phyloP scores from a whole-genome alignment of 1,140 invertebrate genomes.

The Drosophila asahinai region DNA sequence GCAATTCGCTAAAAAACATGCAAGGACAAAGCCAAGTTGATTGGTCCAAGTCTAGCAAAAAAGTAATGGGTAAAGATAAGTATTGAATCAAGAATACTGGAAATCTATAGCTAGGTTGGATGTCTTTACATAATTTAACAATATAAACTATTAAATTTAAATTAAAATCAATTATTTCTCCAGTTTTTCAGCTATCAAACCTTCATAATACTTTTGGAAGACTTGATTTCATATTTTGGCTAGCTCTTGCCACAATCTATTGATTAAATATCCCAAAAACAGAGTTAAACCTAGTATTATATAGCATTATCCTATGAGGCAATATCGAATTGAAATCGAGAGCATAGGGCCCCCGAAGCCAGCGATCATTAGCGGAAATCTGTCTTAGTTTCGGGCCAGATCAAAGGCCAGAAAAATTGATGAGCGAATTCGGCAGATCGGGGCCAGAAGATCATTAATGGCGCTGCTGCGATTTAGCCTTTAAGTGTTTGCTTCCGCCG shows the following conservation, averaged over 20 bases:
- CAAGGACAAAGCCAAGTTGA: slow-evolving; percentile 16
- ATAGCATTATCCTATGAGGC: not conserved
- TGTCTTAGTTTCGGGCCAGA: slow-evolving; percentile 48
- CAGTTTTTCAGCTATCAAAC: too few relatives aligned
- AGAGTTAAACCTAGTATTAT: not conserved
- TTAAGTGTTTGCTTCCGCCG: slow-evolving; percentile 61
- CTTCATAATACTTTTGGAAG: too few relatives aligned
- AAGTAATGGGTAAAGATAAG: not conserved
- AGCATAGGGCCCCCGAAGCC: slow-evolving; percentile 33
- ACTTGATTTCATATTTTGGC: not conserved
- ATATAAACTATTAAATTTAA: too few relatives aligned
- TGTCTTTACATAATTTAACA: too few relatives aligned
- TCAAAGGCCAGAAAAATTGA: slow-evolving; percentile 50
- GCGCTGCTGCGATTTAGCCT: slow-evolving; percentile 20
- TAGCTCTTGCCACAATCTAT: too few relatives aligned
- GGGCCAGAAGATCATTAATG: slow-evolving; percentile 52
- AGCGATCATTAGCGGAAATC: slow-evolving; percentile 50
- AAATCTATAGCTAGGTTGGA: not conserved
- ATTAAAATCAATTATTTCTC: not conserved
- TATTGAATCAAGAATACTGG: not conserved
- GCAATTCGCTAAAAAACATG: slow-evolving; percentile 40
- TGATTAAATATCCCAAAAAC: too few relatives aligned
- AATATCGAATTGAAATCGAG: slow-evolving; percentile 36
- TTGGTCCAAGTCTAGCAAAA: not conserved
- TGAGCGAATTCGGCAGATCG: slow-evolving; percentile 37